These are phyloP conservation scores for Onychostruthus taczanowskii DNA, from an alignment of 2,113 vertebrate species.

Conservation along the genomic window DNA sequence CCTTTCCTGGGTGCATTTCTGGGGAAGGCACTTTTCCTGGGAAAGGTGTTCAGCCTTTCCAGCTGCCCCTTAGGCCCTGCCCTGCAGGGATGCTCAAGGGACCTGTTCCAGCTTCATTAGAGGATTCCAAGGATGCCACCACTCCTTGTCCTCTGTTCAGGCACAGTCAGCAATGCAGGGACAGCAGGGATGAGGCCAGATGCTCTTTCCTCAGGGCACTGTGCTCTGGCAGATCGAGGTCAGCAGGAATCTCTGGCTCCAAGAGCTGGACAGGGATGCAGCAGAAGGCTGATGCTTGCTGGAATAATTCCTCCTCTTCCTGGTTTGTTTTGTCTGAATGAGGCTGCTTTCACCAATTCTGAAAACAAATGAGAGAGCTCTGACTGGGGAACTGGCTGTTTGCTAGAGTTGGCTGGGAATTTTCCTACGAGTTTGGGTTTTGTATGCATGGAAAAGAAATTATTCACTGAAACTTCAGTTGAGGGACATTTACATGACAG, in stretches of 20 bases:
- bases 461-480: background rate
- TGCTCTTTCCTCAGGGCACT: constrained; percentile 16
- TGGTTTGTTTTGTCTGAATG: background rate
- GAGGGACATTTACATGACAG: background rate
- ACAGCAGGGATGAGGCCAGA: background rate
- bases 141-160: background rate
- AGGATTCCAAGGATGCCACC: background rate
- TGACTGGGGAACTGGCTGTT: background rate
- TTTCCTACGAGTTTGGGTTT: background rate
- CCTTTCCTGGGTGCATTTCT: background rate
- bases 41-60: background rate
- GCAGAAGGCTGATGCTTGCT: background rate
- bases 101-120: background rate
- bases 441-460: background rate
- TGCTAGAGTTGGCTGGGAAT: background rate
- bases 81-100: background rate
- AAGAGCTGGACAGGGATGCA: background rate
- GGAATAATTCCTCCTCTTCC: background rate
- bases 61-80: background rate
- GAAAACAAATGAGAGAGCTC: background rate
- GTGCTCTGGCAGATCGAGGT: background rate
- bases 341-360: background rate
- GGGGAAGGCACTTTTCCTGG: background rate
- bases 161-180: background rate
- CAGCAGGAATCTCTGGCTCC: background rate